phyloP scores from a whole-genome alignment of 2,113 vertebrate species.

The Dunckerocampus dactyliophorus region DNA sequence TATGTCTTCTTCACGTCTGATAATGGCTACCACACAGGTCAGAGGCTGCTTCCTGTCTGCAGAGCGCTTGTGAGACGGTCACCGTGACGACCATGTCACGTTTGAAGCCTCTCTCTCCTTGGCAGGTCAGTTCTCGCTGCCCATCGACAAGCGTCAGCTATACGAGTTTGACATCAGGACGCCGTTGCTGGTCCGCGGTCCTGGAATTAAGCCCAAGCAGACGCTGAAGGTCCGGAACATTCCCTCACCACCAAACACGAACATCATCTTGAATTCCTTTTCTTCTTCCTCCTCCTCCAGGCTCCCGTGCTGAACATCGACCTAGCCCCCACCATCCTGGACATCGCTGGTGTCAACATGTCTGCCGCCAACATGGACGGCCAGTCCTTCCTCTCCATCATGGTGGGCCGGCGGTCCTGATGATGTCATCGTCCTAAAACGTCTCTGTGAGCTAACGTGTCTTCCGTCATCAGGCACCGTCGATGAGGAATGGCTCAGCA shows the following conservation, averaged over 20 bases:
- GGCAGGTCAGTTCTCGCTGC: conserved; percentile 78
- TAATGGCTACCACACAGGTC: conserved; percentile 79
- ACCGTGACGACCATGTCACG: too few relatives aligned
- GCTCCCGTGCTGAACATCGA: conserved; percentile 75
- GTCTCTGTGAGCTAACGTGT: background rate
- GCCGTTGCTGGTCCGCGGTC: conserved; percentile 75
- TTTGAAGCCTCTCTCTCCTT: background rate
- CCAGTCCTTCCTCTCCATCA: conserved; percentile 74
- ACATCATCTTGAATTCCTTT: background rate
- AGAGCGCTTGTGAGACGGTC: background rate
- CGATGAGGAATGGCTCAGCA: conserved; percentile 58
- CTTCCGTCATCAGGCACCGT: conserved; percentile 55
- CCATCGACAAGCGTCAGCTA: conserved; percentile 77
- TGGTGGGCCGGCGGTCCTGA: conserved; percentile 56
- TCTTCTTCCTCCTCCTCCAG: conserved; percentile 35
- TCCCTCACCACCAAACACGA: background rate
- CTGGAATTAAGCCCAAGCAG: conserved; percentile 72
- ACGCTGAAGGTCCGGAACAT: conserved; percentile 56
- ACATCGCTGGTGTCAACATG: conserved; percentile 72
- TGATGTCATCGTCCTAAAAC: background rate
- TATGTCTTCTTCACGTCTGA: conserved; percentile 78
- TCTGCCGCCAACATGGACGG: conserved; percentile 68
- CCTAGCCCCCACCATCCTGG: conserved; percentile 73
- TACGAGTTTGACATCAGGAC: conserved; percentile 78
- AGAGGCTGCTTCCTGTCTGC: background rate